A percentile compares a stretch with the other conserved stretches of the same genome.
Conservation (phyloP, 2,888 invertebrate species). For the Lasioglossum oenotherae region DNA sequence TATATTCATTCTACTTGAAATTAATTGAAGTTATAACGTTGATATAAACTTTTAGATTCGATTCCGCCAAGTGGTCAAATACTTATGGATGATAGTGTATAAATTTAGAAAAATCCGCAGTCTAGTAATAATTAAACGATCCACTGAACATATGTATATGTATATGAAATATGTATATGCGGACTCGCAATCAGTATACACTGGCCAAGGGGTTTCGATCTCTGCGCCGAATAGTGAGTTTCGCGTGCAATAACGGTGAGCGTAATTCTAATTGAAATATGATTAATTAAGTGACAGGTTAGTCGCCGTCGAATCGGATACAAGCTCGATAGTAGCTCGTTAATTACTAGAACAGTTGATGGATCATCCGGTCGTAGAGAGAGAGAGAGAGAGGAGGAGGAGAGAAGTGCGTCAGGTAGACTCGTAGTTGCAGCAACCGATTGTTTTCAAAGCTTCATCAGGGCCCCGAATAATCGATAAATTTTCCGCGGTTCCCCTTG, state of each 20-base stretch:
- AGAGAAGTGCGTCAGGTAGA: background rate
- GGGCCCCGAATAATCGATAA: conserved; percentile 40
- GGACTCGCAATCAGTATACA: background rate
- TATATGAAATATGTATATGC: background rate
- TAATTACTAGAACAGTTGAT: conserved; percentile 71
- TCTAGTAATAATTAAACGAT: background rate
- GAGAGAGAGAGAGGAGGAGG: background rate
- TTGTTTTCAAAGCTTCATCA: conserved; percentile 47
- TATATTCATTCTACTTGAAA: too few species aligned
- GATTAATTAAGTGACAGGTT: conserved; percentile 68
- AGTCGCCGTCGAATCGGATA: conserved; percentile 61
- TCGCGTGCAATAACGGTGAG: background rate
- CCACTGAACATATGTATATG: too few species aligned
- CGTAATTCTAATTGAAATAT: conserved; percentile 62
- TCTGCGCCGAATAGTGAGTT: background rate
- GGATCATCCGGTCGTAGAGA: conserved; percentile 50
- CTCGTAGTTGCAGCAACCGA: conserved; percentile 28
- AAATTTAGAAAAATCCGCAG: background rate
- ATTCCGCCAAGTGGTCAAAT: too few species aligned
- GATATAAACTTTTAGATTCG: too few species aligned
- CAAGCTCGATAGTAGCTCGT: conserved; percentile 60
- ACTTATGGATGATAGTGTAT: too few species aligned
- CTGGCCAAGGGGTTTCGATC: background rate
- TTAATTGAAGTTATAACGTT: too few species aligned
- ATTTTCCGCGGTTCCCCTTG: conserved; percentile 42